Evolutionary conservation across 2,888 invertebrate species (phyloP), one percentile per base, ranked within the genome.

Genomic region (Agrotis puta): DNA sequence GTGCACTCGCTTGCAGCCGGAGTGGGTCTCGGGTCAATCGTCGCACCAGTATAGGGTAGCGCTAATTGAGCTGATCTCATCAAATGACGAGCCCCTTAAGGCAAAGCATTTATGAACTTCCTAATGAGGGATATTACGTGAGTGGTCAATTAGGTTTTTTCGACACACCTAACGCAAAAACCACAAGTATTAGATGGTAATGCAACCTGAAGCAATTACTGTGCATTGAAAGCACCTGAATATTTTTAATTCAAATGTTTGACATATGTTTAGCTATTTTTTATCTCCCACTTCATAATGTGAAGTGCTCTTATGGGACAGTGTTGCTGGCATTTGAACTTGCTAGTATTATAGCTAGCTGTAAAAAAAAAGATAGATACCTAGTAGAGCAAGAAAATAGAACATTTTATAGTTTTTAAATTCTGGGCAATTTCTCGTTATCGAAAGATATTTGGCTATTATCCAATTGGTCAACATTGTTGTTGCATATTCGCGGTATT

Each of bases 1-100:
- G 79, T 79, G 74, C 76, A 64, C 45, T 64, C 79, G 75, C 71
- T 76, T 76, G 79, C 79, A 68, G 82, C 64, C 71, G 79, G 75
- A 64, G 64, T 69, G 56, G 51, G 70, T 62, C 9, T 39, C 56
- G 39, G 27, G 50, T 24, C 80, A 74, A 79, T 77, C 50, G 58
- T 48, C 54, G 33, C 51, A 57, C 48, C 14, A 58, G 39, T 65
- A 73, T n/a, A 43, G 27, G 79, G 68, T 61, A 64, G 54, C 70
- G 62, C 54, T 82, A 82, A 85, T 79, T 74, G 74, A 65, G 65
- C 62, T 47, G 64, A 66, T 68, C 59, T 74, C 73, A 76, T 78
- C 71, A 74, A 65, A 59, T 27, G 64, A 64, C 66, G 47, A 63
- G 57, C 65, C 59, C 67, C 47, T 74, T 70, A 64, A 64, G 45